Evolutionary conservation across 2,888 invertebrate genomes (phyloP).

Genomic region (Habroteleia sp.): DNA sequence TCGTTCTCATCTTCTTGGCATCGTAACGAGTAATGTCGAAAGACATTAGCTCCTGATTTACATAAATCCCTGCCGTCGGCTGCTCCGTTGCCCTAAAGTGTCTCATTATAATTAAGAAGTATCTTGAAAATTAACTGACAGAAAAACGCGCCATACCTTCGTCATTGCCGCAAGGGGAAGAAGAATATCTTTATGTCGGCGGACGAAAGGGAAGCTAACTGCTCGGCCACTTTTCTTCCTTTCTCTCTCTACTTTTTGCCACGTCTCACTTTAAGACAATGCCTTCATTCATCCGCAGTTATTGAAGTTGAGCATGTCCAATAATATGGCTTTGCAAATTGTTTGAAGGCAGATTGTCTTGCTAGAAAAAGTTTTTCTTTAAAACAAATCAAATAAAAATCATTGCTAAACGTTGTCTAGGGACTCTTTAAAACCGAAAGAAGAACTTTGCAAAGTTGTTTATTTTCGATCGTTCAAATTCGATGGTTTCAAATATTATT

Average conservation of each 20-base stretch:
- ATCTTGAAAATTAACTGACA: slow-evolving; percentile 78
- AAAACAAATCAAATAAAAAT: slow-evolving; percentile 10
- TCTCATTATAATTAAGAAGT: slow-evolving; percentile 80
- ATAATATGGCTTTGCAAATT: slow-evolving; percentile 44
- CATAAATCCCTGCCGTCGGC: slow-evolving; percentile 74
- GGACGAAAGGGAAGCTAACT: slow-evolving; percentile 67
- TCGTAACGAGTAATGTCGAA: slow-evolving; percentile 76
- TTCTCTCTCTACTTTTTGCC: slow-evolving; percentile 44
- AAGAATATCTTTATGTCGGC: slow-evolving; percentile 60
- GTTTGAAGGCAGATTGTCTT: slow-evolving; percentile 30
- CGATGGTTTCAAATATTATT: background rate
- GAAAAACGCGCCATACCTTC: slow-evolving; percentile 69
- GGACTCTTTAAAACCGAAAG: slow-evolving; percentile 7
- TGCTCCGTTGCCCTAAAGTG: slow-evolving; percentile 73
- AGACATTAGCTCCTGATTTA: slow-evolving; percentile 79
- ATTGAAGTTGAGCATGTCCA: slow-evolving; percentile 33
- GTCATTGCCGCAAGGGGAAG: slow-evolving; percentile 61
- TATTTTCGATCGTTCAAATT: background rate
- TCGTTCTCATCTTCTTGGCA: slow-evolving; percentile 38
- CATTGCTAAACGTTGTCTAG: slow-evolving; percentile 18
- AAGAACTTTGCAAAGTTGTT: slow-evolving; percentile 10
- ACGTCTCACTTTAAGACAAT: slow-evolving; percentile 56
- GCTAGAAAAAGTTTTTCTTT: slow-evolving; percentile 16
- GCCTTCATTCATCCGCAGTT: slow-evolving; percentile 54
- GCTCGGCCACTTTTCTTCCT: slow-evolving; percentile 61